Base-by-base conservation (phyloP, 2,113 vertebrate species). In the Xenus cinereus region DNA sequence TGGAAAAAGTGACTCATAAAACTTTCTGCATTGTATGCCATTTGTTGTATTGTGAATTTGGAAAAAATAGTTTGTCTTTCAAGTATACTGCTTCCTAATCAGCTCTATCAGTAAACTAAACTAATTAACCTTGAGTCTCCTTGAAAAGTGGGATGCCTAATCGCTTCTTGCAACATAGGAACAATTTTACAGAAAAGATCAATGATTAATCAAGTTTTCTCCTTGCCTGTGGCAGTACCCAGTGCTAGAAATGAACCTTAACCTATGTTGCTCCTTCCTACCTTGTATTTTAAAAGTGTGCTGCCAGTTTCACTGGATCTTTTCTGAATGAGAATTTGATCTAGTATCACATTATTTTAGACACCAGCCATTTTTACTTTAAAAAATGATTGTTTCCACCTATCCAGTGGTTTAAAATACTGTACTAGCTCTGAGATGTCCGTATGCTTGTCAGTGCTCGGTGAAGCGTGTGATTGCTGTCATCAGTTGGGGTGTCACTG, bases 151-250 rank as follows among this genome's bases (percentile, higher is more conserved):
- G 32, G 46, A 68, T 80, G 73, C 26, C 30, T 96, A 93, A 73
- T 88, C 71, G 37, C 53, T 66, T 84, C 46, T 81, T 92, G 37
- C 37, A 87, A 67, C 64, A 56, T 37, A 32, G 35, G 73, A 87
- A 94, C 6, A 81, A 71, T 68, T 91, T 88, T 73, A 79, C 59
- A 77, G 72, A 76, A 91, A 91, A 72, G 21, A 67, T 76, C 86
- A 95, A 95, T 94, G 83, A 93, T 97, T 95, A 93, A 95, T 90
- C 72, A 51, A 62, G 73, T 77, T 92, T 83, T 53, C 33, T 74
- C 75, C 67, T 84, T 93, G 78, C 68, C 69, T 51, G 3, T 66
- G 71, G 78, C 66, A 56, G 62, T 76, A 71, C n/a, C 43, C 3
- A 2, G 24, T 41, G 63, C 72, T 77, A 76, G 46, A 75, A 41